Evolutionary conservation across 2,888 invertebrate species (phyloP), one percentile per base, ranked within the genome.

Genomic region (Limnephilus marmoratus): DNA sequence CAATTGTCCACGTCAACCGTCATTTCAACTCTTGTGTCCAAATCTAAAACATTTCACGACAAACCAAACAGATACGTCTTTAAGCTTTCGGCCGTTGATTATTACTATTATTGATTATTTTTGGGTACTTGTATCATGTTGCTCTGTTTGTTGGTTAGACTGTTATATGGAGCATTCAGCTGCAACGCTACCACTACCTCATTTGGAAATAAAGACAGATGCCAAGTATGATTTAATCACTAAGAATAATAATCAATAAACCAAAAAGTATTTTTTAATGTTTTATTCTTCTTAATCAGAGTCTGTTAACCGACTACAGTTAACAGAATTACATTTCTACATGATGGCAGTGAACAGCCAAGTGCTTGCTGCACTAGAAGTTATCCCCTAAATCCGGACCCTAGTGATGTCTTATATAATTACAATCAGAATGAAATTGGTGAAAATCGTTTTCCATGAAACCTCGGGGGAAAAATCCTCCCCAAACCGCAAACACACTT

Each of bases 1-100:
- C 90, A 87, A 83, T 93, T 93, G 93, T 92, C 93, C 68, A 68
- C n/a, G 68, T 68, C 68, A n/a, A 68, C 24, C 24, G 68, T 68
- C 68, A 24, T 68, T 24, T 68, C 68, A 53, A 53, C 53, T 68
- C 68, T 68, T 68, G 68, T 24, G 68, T 68, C 68, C n/a, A 24
- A 24, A 68, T 68, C 68, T 68, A n/a, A 68, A 24, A 24, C 68
- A 24, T 24, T 24, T 24, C 68, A 68, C 24, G 4, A 68, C 24
- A 68, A n/a, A 68, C 9, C 18, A 68, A 68, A 68, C n/a, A 68
- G 68, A 68, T n/a, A 9, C 68, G 68, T 68, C 9, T 24, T 68
- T 9, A 68, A 68, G 24, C 68, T 68, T 68, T 68, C 68, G 2
- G 24, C 68, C 53, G 18, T 53, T 53, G 53, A 15, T 15, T 53